Conservation (phyloP, 1,140 invertebrate species). For the Anadara kagoshimensis region DNA sequence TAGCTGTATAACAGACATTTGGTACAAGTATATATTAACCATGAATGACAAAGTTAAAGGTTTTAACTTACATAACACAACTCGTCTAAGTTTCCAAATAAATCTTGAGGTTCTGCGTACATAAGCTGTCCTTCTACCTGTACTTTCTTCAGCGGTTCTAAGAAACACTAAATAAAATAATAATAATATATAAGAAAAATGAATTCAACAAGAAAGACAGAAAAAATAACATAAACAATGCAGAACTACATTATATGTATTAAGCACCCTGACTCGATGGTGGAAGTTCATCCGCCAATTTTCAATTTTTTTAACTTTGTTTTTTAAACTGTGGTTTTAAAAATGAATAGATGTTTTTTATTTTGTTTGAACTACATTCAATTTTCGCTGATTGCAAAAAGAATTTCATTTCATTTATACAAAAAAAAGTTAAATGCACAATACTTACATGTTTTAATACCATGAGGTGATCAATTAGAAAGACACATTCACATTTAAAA, state of each 20-base stretch:
- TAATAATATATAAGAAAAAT: neutral
- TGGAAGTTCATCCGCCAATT: no score
- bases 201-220: neutral
- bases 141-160: constrained; percentile 82
- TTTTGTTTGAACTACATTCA: no score
- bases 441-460: constrained; percentile 81
- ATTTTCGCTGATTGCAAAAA: no score
- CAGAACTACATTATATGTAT: no score
- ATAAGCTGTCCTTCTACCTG: constrained; percentile 82
- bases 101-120: constrained; percentile 81
- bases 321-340: no score
- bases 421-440: neutral
- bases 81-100: constrained; percentile 82
- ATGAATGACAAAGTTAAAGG: neutral
- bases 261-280: no score
- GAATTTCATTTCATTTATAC: neutral
- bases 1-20: no score
- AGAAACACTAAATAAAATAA: constrained; percentile 77
- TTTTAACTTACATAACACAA: constrained; percentile 78
- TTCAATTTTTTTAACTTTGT: no score
- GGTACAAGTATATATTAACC: no score
- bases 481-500: constrained; percentile 81
- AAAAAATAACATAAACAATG: no score
- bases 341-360: no score
- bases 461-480: constrained; percentile 82